Evolutionary conservation across 2,113 vertebrate species (phyloP).

Genomic region (Gymnocephalus cernua): DNA sequence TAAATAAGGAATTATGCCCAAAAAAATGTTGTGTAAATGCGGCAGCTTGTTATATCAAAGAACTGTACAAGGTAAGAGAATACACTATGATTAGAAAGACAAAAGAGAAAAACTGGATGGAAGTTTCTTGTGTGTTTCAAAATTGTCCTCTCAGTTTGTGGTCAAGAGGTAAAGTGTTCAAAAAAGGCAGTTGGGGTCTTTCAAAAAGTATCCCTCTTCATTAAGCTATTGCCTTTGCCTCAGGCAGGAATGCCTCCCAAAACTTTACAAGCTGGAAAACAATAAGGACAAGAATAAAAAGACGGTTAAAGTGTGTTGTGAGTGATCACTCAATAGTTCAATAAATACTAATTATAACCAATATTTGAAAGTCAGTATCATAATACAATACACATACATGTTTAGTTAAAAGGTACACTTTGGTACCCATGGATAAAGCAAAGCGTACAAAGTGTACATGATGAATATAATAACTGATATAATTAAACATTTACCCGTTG

Average conservation of each 20-base stretch:
- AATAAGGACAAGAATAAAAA: slow-evolving; percentile 15
- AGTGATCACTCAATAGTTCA: not conserved
- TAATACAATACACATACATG: too few relatives aligned
- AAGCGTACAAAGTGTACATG: not conserved
- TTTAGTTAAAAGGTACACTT: not conserved
- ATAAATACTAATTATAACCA: not conserved
- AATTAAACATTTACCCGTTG: slow-evolving; percentile 88
- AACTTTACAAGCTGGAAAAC: slow-evolving; percentile 92
- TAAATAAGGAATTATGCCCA: slow-evolving; percentile 43
- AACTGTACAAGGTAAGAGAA: slow-evolving; percentile 65
- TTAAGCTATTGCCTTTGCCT: slow-evolving; percentile 98
- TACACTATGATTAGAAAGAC: slow-evolving; percentile 59
- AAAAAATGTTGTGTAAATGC: slow-evolving; percentile 38
- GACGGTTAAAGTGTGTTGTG: not conserved
- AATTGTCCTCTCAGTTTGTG: slow-evolving; percentile 76
- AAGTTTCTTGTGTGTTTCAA: slow-evolving; percentile 66
- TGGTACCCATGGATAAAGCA: not conserved
- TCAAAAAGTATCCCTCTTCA: slow-evolving; percentile 63
- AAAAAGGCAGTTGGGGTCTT: slow-evolving; percentile 85
- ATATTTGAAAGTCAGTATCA: not conserved
- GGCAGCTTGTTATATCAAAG: slow-evolving; percentile 65
- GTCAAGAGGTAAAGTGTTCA: slow-evolving; percentile 87
- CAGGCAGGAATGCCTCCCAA: slow-evolving; percentile 97
- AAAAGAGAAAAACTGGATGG: slow-evolving; percentile 56
- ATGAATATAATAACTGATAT: slow-evolving; percentile 1